These are phyloP conservation scores for Himalopsyche japonica DNA, from an alignment of 2,888 invertebrate genomes.

Conservation along the genomic window DNA sequence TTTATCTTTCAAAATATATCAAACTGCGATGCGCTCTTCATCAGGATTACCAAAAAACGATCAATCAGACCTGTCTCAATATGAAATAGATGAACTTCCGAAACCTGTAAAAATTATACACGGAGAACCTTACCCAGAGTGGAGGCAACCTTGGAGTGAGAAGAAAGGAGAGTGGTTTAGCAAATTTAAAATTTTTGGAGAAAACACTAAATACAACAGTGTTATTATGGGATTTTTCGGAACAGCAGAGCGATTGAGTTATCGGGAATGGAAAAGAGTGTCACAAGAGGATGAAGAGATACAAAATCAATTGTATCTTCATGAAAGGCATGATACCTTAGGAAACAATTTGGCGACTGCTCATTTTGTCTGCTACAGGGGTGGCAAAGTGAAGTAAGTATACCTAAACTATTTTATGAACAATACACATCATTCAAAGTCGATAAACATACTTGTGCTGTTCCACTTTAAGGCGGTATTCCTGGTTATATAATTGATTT, in stretches of 20 bases:
- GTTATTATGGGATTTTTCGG: neutral
- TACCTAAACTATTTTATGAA: neutral
- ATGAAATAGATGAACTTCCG: neutral
- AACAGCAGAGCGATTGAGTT: neutral
- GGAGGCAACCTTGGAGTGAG: slow-evolving; percentile 66
- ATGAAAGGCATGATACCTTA: slow-evolving; percentile 63
- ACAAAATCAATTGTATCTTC: slow-evolving; percentile 63
- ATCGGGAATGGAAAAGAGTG: slow-evolving; percentile 58
- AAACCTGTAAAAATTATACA: slow-evolving; percentile 43
- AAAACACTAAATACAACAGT: slow-evolving; percentile 45
- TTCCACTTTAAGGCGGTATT: too few relatives aligned
- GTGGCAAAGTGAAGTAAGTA: slow-evolving; percentile 70
- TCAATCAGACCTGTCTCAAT: neutral
- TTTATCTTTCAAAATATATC: neutral
- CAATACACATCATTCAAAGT: too few relatives aligned
- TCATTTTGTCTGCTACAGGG: slow-evolving; percentile 78
- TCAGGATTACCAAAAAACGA: neutral
- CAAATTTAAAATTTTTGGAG: slow-evolving; percentile 61
- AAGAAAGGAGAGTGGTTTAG: slow-evolving; percentile 62
- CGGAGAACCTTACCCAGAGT: slow-evolving; percentile 59
- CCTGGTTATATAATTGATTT: too few relatives aligned
- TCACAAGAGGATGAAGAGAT: slow-evolving; percentile 58
- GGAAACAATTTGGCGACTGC: slow-evolving; percentile 86
- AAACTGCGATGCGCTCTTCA: neutral
- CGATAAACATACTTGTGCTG: too few relatives aligned